Evolutionary conservation across 2,888 invertebrate species (phyloP).

Genomic region (Cremastobaeus sp.): DNA sequence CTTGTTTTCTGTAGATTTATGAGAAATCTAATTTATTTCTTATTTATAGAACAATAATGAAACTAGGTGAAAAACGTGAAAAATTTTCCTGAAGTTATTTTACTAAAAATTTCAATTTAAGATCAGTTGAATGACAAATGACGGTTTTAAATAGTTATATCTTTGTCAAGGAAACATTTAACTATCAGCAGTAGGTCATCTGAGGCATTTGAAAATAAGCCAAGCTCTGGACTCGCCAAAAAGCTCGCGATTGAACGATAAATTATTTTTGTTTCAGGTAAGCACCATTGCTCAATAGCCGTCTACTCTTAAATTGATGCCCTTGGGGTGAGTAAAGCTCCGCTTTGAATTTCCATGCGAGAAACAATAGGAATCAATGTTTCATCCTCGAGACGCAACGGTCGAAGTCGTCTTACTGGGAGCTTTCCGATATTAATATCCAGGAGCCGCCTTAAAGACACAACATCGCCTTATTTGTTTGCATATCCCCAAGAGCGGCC

Average conservation of each 20-base stretch:
- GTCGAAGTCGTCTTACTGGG: constrained; percentile 43
- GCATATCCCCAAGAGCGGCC: constrained; percentile 41
- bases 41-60: no score
- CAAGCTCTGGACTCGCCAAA: constrained; percentile 8
- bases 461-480: constrained; percentile 47
- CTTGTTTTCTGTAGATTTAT: no score
- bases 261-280: constrained; percentile 55
- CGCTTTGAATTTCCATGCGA: constrained; percentile 47
- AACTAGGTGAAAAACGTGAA: no score
- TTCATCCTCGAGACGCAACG: constrained; percentile 19
- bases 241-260: constrained; percentile 27
- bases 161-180: not conserved
- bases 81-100: no score
- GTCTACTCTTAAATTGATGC: constrained; percentile 38
- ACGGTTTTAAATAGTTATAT: not conserved
- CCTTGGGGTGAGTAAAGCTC: constrained; percentile 23
- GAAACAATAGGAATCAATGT: constrained; percentile 56
- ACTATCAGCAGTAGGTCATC: constrained; percentile 16
- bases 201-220: constrained; percentile 10
- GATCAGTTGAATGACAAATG: no score
- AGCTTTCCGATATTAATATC: constrained; percentile 42
- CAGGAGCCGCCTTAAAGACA: constrained; percentile 26
- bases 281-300: constrained; percentile 34
- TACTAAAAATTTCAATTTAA: no score
- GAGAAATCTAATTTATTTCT: no score